Conservation (phyloP, 2,113 vertebrate genomes). For the Spilogale gracilis region DNA sequence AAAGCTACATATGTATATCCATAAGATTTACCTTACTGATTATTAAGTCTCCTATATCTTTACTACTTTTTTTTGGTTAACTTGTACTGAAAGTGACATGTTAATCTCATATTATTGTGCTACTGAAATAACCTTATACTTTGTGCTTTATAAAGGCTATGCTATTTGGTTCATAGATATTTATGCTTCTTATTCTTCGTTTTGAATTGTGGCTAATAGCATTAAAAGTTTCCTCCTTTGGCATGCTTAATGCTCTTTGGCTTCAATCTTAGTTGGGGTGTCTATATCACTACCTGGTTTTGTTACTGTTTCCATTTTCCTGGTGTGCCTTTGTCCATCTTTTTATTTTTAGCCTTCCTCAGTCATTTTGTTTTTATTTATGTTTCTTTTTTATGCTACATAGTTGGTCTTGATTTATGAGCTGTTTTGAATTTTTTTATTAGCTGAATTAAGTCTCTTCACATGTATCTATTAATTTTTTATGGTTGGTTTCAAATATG, state of each 20-base stretch:
- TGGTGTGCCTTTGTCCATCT: background rate
- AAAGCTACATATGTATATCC: background rate
- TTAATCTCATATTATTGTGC: background rate
- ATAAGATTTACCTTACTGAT: background rate
- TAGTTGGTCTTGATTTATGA: background rate
- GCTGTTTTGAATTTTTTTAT: background rate
- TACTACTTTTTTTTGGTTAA: background rate
- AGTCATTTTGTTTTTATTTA: background rate
- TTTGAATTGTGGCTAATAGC: background rate
- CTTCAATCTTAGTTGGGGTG: background rate
- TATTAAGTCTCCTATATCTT: background rate
- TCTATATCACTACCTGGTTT: background rate
- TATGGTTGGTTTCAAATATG: background rate
- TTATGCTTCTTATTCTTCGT: background rate
- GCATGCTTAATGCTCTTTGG: background rate
- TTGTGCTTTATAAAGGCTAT: background rate
- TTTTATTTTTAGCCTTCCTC: background rate
- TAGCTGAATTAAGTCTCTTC: background rate
- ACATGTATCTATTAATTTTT: background rate
- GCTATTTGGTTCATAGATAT: background rate
- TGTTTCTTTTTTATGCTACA: background rate
- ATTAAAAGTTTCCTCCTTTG: background rate
- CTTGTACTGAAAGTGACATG: background rate
- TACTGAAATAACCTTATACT: background rate
- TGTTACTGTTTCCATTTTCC: background rate